Evolutionary conservation across 2,888 invertebrate species (phyloP), one percentile per base, ranked within the genome.

Genomic region (Cinara cedri): DNA sequence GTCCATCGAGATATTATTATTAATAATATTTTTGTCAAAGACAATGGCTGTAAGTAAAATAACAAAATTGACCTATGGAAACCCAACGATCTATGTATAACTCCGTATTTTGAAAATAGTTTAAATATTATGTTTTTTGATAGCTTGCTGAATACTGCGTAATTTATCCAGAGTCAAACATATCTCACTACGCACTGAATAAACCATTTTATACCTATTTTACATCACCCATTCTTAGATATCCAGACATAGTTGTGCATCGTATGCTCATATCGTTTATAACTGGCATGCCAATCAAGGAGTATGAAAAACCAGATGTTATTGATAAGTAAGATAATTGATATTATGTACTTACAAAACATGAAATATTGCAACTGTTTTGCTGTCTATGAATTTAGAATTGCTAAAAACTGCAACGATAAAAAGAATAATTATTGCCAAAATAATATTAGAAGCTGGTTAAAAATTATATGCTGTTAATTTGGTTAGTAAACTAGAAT

Each of bases 151-250:
- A 72, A 57, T 34, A 80, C 66, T 71, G 68, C 76, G 60, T 60
- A 51, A 68, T 68, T 80, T 75, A 49, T 49, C 55, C 42, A 21
- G 16, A 26, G 13, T 66, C n/a, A 68, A 19, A 70, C 19, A 70
- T 72, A 62, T 9, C 42, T 2, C 98, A 98, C 87, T 98, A 94
- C 86, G 97, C 97, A 9, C 87, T 98, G 26, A 95, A 93, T 85
- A 91, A 95, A 49, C 93, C 95, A 1, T 89, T 93, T 74, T 98
- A 98, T 85, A 98, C 98, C 0, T 98, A 98, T 87, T 98, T 98
- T 85, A 98, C 98, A 0, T 97, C 97, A 57, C 98, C 98, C 0
- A 98, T 98, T 83, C 88, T 97, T 85, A 89, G 91, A 54, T 91
- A 91, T 87, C 91, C 97, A 1, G 97, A 98, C 86, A 90, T 97